Percentiles rank a stretch among this genome's conserved stretches.
Evolutionary conservation across 2,888 invertebrate genomes (phyloP).

Genomic region (Diplazon laetatorius): DNA sequence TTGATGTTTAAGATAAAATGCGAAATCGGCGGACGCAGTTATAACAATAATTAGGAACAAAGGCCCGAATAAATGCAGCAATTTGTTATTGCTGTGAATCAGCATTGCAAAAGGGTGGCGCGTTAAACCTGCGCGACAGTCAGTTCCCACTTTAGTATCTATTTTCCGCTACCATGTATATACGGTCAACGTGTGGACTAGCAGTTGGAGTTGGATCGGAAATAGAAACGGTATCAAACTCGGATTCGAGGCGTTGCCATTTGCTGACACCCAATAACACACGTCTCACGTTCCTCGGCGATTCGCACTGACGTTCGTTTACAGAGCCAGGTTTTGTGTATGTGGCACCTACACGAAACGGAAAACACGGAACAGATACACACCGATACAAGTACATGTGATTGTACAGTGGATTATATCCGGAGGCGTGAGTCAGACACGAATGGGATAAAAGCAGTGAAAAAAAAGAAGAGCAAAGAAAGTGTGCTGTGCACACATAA

Average conservation of each 20-base stretch:
- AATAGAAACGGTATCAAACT: background rate
- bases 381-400: conserved; percentile 3
- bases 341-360: background rate
- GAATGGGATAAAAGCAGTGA: background rate
- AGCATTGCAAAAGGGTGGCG: too few species aligned
- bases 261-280: conserved; percentile 63
- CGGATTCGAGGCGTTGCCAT: conserved; percentile 7
- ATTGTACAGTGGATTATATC: background rate
- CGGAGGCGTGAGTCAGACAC: background rate
- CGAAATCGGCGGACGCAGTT: too few species aligned
- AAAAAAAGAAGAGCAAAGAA: background rate
- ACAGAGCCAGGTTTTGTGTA: conserved; percentile 44
- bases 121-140: background rate
- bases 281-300: conserved; percentile 33
- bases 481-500: background rate
- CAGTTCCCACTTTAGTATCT: background rate
- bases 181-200: background rate
- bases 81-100: background rate
- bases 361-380: background rate
- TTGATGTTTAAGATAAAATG: background rate
- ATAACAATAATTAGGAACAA: too few species aligned
- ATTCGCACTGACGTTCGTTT: conserved; percentile 64
- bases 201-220: background rate
- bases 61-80: too few species aligned
- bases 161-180: background rate